These are phyloP conservation scores for Elmis aenea DNA, from an alignment of 2,888 invertebrate species.

Conservation along the genomic window DNA sequence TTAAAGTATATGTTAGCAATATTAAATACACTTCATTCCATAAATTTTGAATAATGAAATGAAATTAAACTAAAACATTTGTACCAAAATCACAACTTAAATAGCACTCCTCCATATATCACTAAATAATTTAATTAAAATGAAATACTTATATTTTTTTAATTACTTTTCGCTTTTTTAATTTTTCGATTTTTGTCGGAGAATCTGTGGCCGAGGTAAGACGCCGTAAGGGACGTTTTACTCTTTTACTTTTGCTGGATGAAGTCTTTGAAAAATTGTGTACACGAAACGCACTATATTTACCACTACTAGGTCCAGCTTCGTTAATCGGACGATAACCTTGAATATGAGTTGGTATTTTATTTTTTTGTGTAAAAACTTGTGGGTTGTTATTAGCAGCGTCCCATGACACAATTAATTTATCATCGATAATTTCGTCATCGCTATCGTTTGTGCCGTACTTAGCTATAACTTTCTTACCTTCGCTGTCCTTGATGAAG, in stretches of 20 bases:
- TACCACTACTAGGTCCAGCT: constrained; percentile 33
- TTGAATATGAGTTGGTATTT: constrained; percentile 2
- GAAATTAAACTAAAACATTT: too few relatives aligned
- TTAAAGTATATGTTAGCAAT: too few relatives aligned
- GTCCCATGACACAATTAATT: constrained; percentile 41
- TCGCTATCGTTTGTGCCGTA: constrained; percentile 30
- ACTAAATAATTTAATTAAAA: too few relatives aligned
- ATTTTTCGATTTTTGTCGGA: constrained; percentile 36
- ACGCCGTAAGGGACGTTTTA: constrained; percentile 36
- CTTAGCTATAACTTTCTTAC: constrained; percentile 42
- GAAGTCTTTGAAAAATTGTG: constrained; percentile 38
- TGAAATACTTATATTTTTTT: too few relatives aligned
- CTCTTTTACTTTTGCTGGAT: constrained; percentile 33
- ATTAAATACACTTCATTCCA: too few relatives aligned
- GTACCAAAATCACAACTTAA: background rate
- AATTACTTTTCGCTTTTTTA: constrained; percentile 38
- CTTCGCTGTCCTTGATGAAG: constrained; percentile 39
- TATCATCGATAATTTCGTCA: constrained; percentile 30
- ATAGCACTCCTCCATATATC: too few relatives aligned
- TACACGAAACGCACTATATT: constrained; percentile 33
- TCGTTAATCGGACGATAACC: constrained; percentile 2
- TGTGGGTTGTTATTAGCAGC: constrained; percentile 31
- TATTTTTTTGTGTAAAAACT: constrained; percentile 32
- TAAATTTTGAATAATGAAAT: too few relatives aligned
- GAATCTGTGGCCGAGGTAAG: constrained; percentile 33